These are phyloP conservation scores for Monochamus saltuarius DNA, from an alignment of 1,140 invertebrate genomes.

Conservation along the genomic window DNA sequence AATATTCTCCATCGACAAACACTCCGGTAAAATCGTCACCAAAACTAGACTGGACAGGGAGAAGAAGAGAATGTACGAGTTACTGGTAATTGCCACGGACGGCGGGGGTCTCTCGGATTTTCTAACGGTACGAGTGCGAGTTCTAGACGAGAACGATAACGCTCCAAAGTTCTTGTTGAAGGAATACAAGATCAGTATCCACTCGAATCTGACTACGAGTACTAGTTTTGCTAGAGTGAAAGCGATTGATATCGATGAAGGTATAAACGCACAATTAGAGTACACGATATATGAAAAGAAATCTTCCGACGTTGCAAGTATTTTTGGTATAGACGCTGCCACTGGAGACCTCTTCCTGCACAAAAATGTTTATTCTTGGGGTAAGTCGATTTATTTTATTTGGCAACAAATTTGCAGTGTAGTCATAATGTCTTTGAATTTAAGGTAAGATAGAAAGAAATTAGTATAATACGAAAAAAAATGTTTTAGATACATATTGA, in stretches of 20 bases:
- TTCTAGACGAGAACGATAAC: constrained; percentile 88
- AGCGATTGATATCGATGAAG: constrained; percentile 66
- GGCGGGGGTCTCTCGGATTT: constrained; percentile 80
- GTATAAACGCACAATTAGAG: constrained; percentile 60
- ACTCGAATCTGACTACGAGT: constrained; percentile 39
- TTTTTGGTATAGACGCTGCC: constrained; percentile 65
- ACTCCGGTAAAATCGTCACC: constrained; percentile 77
- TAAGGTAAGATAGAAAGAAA: neutral
- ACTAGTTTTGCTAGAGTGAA: constrained; percentile 53
- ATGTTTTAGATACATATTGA: neutral
- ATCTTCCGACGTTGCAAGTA: constrained; percentile 57
- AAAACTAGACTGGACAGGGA: constrained; percentile 80
- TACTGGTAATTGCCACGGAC: constrained; percentile 84
- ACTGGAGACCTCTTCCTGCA: constrained; percentile 59
- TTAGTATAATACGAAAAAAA: too few species aligned
- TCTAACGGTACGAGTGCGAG: constrained; percentile 73
- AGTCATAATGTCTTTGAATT: neutral
- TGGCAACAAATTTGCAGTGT: neutral
- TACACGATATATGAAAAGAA: constrained; percentile 69
- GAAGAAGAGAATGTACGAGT: constrained; percentile 68
- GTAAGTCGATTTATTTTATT: constrained; percentile 7
- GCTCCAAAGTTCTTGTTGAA: constrained; percentile 74
- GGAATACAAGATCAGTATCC: constrained; percentile 77
- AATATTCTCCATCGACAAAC: constrained; percentile 75
- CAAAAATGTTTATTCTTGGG: constrained; percentile 19